Percentiles rank a stretch among this genome's conserved stretches.
These are phyloP conservation scores for Oceanites oceanicus DNA, from an alignment of 2,113 vertebrate species.

Conservation along the genomic window DNA sequence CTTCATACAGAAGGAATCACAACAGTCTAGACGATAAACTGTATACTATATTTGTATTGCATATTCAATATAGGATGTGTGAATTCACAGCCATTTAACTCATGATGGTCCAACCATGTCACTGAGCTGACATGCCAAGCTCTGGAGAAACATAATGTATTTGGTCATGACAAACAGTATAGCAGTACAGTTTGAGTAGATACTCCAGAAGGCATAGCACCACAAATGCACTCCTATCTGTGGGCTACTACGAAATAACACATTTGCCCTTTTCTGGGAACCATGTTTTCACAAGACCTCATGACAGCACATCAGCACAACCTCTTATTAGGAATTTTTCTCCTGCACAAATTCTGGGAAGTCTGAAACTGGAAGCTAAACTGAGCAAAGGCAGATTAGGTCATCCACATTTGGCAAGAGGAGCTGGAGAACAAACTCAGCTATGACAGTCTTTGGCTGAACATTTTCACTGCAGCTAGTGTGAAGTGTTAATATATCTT, in stretches of 20 bases:
- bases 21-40: not conserved
- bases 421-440: not conserved
- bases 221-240: not conserved
- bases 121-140: not conserved
- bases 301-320: not conserved
- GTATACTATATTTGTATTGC: not conserved
- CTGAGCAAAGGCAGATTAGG: conserved; percentile 1
- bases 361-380: conserved; percentile 3
- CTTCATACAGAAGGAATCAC: not conserved
- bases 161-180: not conserved
- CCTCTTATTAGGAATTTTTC: not conserved
- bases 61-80: not conserved
- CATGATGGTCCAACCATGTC: not conserved
- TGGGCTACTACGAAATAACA: not conserved
- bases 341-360: conserved; percentile 18
- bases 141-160: not conserved
- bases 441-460: conserved; percentile 11
- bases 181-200: not conserved
- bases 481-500: not conserved
- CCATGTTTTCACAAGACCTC: not conserved
- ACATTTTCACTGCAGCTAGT: not conserved
- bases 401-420: not conserved
- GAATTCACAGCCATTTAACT: not conserved
- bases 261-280: not conserved
- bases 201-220: not conserved